Evolutionary conservation across 1,140 invertebrate genomes (phyloP).

Genomic region (Zaprionus vittiger): DNA sequence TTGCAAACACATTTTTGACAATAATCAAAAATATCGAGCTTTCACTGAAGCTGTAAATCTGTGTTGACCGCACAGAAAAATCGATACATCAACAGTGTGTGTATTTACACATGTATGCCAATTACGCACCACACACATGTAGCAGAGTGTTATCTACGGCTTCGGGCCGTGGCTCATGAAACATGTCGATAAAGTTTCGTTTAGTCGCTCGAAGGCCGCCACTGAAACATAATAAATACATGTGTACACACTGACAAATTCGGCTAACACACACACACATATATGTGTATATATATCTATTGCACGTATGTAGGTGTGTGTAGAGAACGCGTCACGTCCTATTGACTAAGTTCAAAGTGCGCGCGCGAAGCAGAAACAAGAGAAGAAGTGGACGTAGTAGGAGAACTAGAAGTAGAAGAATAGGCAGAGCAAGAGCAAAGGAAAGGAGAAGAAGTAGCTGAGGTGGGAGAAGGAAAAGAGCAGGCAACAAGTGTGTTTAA

Average conservation of each 20-base stretch:
- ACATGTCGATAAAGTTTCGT: conserved; percentile 45
- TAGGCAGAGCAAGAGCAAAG: conserved; percentile 12
- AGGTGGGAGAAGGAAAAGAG: conserved; percentile 11
- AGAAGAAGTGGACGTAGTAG: conserved; percentile 19
- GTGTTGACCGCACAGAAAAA: not conserved
- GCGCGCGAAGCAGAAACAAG: conserved; percentile 7
- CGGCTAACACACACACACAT: not conserved
- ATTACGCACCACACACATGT: conserved; percentile 9
- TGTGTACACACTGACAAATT: not conserved
- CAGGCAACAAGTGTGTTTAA: conserved; percentile 44
- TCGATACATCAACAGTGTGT: not conserved
- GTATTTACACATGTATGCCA: not conserved
- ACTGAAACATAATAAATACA: conserved; percentile 9
- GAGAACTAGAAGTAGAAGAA: not conserved
- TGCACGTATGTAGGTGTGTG: not conserved
- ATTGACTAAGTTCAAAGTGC: conserved; percentile 55
- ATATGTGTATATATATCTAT: not conserved
- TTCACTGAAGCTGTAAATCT: not conserved
- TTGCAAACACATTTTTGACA: too few species aligned
- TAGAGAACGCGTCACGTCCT: not conserved
- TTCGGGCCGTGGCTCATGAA: not conserved
- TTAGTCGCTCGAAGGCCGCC: conserved; percentile 17
- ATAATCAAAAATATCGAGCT: not conserved
- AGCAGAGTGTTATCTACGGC: conserved; percentile 31
- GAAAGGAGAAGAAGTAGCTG: conserved; percentile 3